These are phyloP conservation scores for Lacanobia wlatinum DNA, from an alignment of 2,888 invertebrate genomes.

Conservation along the genomic window DNA sequence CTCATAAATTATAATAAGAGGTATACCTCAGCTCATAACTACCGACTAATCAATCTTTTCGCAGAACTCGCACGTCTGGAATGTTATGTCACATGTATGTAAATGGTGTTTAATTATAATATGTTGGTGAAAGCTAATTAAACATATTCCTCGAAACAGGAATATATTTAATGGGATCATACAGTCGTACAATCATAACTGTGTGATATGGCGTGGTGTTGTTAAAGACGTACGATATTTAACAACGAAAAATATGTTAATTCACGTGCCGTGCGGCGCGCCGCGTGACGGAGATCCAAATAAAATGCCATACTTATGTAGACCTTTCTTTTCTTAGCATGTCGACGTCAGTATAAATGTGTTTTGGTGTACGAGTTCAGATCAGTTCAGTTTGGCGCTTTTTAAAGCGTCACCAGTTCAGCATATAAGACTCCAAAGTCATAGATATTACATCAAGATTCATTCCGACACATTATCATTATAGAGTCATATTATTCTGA, in stretches of 20 bases:
- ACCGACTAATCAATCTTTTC: slow-evolving; percentile 2
- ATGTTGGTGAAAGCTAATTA: slow-evolving; percentile 6
- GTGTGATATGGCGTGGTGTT: neutral
- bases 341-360: too few relatives aligned
- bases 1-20: neutral
- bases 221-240: too few relatives aligned
- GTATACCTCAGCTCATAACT: neutral
- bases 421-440: too few relatives aligned
- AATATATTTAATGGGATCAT: neutral
- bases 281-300: neutral
- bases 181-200: neutral
- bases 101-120: slow-evolving; percentile 7
- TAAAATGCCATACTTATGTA: neutral
- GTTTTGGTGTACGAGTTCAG: too few relatives aligned
- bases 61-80: neutral
- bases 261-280: neutral
- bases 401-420: too few relatives aligned
- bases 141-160: neutral
- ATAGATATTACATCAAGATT: too few relatives aligned
- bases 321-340: too few relatives aligned
- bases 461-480: too few relatives aligned
- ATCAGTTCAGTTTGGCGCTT: too few relatives aligned
- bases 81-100: neutral
- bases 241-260: neutral
- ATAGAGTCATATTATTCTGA: too few relatives aligned